Evolutionary conservation across 1,140 invertebrate species (phyloP).

Genomic region (Drosophila neocordata): DNA sequence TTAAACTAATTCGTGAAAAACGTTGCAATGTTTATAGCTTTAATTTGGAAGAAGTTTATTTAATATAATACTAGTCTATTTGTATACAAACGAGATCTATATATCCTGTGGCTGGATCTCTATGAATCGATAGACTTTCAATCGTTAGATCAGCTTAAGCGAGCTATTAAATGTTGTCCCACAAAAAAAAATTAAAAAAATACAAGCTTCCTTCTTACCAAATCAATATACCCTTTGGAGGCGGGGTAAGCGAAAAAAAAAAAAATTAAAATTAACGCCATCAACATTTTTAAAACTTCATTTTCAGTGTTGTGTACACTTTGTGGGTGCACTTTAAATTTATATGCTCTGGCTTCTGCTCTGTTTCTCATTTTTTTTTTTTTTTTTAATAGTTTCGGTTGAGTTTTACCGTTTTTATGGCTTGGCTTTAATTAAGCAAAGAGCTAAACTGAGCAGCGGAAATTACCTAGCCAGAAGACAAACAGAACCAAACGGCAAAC

Average conservation of each 20-base stretch:
- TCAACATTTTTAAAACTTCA: conserved; percentile 50
- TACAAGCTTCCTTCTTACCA: neutral
- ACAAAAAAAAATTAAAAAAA: too few relatives aligned
- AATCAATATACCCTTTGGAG: neutral
- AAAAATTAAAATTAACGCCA: neutral
- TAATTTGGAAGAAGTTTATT: too few relatives aligned
- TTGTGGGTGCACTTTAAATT: conserved; percentile 37
- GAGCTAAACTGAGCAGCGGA: conserved; percentile 35
- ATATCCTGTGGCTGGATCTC: too few relatives aligned
- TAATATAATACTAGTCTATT: too few relatives aligned
- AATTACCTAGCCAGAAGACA: conserved; percentile 24
- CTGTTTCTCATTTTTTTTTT: neutral
- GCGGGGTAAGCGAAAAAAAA: neutral
- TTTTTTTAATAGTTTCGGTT: conserved; percentile 8
- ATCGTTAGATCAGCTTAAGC: too few relatives aligned
- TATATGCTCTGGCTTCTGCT: conserved; percentile 30
- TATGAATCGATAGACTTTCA: too few relatives aligned
- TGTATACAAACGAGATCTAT: too few relatives aligned
- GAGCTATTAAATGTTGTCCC: too few relatives aligned
- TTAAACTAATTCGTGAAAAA: too few relatives aligned
- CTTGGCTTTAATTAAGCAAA: conserved; percentile 62
- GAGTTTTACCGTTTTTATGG: neutral
- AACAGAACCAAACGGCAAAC: conserved; percentile 17
- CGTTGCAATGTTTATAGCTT: too few relatives aligned
- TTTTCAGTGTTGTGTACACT: conserved; percentile 38